Evolutionary conservation across 2,113 vertebrate genomes (phyloP).

Genomic region (Actenoides hombroni): DNA sequence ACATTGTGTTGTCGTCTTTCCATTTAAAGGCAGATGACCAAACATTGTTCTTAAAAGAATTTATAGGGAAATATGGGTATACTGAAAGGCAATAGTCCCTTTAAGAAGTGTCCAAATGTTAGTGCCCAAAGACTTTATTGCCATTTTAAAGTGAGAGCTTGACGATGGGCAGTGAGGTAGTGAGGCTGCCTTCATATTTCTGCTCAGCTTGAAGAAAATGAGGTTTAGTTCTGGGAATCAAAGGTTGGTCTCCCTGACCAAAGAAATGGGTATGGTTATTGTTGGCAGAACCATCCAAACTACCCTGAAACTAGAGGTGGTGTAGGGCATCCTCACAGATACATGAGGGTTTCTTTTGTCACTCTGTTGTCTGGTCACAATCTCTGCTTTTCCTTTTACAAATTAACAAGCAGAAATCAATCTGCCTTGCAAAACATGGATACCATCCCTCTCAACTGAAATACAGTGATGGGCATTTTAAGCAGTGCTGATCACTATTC

Average conservation of each 20-base stretch:
- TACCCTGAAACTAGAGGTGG: neutral
- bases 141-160: neutral
- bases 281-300: neutral
- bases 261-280: neutral
- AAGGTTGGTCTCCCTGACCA: neutral
- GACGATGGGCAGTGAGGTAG: neutral
- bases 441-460: neutral
- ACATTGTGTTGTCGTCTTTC: neutral
- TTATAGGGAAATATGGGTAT: neutral
- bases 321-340: neutral
- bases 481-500: neutral
- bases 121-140: neutral
- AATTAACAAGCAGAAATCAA: neutral
- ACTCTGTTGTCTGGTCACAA: neutral
- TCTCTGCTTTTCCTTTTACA: neutral
- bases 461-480: neutral
- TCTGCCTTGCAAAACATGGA: neutral
- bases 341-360: neutral
- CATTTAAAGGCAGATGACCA: neutral
- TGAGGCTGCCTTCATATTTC: neutral
- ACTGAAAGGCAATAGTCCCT: neutral
- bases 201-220: neutral
- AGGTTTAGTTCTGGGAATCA: neutral
- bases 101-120: neutral
- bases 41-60: neutral